A percentile compares a stretch with the other conserved stretches of the same genome.
Conservation (phyloP, 2,888 invertebrate species). For the Spisula solida region DNA sequence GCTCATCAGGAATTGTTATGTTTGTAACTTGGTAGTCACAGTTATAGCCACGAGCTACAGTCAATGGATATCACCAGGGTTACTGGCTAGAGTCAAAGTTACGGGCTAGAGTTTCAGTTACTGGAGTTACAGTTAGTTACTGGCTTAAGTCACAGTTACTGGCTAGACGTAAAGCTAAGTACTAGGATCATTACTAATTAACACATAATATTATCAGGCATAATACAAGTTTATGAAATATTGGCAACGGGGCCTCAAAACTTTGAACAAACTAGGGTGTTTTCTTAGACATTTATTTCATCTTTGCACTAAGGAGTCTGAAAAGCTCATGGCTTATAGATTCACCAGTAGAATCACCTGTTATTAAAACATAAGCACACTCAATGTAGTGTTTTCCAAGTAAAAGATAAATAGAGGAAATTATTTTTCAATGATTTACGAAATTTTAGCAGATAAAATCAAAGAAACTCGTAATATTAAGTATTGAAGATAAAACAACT, state of each 20-base stretch:
- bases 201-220: background rate
- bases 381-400: background rate
- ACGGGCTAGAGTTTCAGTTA: background rate
- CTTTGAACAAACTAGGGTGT: background rate
- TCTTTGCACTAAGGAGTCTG: background rate
- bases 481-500: background rate
- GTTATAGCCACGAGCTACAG: too few relatives aligned
- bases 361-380: background rate
- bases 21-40: too few relatives aligned
- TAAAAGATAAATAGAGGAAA: background rate
- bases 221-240: background rate
- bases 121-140: background rate
- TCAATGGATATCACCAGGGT: too few relatives aligned
- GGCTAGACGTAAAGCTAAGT: background rate
- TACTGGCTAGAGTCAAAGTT: too few relatives aligned
- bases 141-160: background rate
- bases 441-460: background rate
- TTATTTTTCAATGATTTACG: background rate
- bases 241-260: background rate
- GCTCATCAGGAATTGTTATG: too few relatives aligned
- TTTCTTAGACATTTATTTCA: background rate
- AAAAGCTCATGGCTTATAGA: background rate
- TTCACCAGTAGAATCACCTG: background rate
- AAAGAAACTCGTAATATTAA: background rate
- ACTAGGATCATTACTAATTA: background rate